Base-by-base conservation (phyloP, 2,888 invertebrate genomes). In the Noctua janthina region DNA sequence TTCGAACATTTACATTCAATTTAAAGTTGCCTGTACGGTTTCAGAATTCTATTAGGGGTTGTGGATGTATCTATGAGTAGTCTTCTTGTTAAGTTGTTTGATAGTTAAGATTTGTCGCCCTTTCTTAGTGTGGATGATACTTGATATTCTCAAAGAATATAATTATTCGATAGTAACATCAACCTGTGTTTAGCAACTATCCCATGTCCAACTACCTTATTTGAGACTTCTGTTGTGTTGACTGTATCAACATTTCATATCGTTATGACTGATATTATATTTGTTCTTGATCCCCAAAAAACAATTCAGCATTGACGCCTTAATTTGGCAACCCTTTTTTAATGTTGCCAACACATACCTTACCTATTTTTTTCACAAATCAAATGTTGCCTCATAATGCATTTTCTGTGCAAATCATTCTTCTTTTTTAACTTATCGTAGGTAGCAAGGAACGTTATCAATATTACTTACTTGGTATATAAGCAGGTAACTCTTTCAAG, bases 1-100 rank as follows among this genome's bases (percentile, higher is more conserved):
- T 87, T 79, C 79, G 29, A 83, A 76, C 81, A 73, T 83, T 87
- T 76, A 77, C 81, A 86, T 88, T 86, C 87, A 83, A 88, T 88
- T 88, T 83, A 81, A 83, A 83, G 79, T 88, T 88, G 35, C 69
- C 64, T 84, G 69, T 46, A 84, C 70, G 88, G 69, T 66, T 35
- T 29, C n/a, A 20, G 85, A 71, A 77, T 84, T 56, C 74, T 72
- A 69, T 75, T 75, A 64, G 62, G 74, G 81, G 73, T 67, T 69
- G 75, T 56, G 51, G 29, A 62, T 76, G 35, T 54, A 46, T 29
- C 15, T n/a, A 46, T 68, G 74, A 74, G 75, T 77, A 70, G 46
- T 70, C 29, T 62, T 79, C 46, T 64, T 72, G 84, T 56, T 59
- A 72, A 54, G 23, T 82, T 73, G 59, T 79, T 46, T 59, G 39